Conservation (phyloP, 1,140 invertebrate species). For the Trichonephila clavata region DNA sequence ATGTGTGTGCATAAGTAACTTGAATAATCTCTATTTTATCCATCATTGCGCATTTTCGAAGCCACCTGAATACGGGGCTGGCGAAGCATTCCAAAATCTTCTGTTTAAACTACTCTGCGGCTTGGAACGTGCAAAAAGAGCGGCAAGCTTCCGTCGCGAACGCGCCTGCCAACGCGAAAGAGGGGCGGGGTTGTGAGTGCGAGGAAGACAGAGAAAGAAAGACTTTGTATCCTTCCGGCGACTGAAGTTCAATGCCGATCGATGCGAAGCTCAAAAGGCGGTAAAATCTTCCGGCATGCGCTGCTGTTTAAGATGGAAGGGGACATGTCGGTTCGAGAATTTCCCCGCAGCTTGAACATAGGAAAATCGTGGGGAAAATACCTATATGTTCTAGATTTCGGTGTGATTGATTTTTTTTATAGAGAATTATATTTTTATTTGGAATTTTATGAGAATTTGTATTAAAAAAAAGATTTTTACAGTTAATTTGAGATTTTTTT, state of each 20-base stretch:
- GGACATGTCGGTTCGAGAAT: neutral
- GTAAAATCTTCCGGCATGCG: neutral
- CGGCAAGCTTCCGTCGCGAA: neutral
- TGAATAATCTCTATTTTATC: no score
- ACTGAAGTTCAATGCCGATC: conserved; percentile 61
- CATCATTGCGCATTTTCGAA: no score
- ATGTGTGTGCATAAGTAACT: no score
- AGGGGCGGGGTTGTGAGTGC: neutral
- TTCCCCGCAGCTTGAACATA: neutral
- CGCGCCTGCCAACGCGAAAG: neutral
- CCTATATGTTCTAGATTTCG: no score
- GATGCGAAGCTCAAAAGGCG: conserved; percentile 28
- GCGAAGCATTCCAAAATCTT: neutral
- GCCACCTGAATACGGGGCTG: no score
- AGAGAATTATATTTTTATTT: no score
- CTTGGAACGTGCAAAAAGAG: neutral
- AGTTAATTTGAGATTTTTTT: no score
- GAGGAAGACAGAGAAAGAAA: neutral
- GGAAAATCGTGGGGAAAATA: no score
- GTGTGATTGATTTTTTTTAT: no score
- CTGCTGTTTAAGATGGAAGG: neutral
- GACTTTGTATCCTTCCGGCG: conserved; percentile 57
- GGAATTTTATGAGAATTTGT: no score
- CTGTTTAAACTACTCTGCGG: neutral
- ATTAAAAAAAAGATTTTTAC: no score